Base-by-base conservation (phyloP, 2,797 vertebrate species). In the Podargus strigoides region DNA sequence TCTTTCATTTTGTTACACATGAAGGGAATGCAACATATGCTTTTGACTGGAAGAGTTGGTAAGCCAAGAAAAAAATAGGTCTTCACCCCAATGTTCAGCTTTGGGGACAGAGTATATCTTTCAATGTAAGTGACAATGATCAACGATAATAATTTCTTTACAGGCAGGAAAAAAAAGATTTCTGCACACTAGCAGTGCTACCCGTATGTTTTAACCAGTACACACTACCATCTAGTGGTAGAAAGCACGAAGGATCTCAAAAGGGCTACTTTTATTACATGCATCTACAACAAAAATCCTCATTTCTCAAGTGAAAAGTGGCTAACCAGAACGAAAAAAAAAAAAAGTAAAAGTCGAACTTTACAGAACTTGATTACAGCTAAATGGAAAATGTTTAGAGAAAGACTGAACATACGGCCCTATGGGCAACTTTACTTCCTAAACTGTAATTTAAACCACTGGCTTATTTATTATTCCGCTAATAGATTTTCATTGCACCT, bases 191-290 rank as follows among this genome's bases (percentile, higher is more conserved):
- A 5, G 21, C 15, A 2, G 36, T 6, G 52, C 8, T 34, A 3
- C 21, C 79, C 12, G 8, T 30, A 13, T 4, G 6, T 68, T 84
- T 93, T 73, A 28, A 24, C 0, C 34, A 39, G n/a, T 37, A 18
- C 93, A 53, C 64, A 94, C 62, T 86, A 50, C 96, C 97, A 95
- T 78, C 96, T 94, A 95, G 95, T 63, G 97, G 96, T 46, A 67
- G 22, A 21, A 84, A 83, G 4, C 41, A n/a, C 4, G 39, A 26
- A 52, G n/a, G 14, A 34, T 36, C 52, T 74, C 74, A 8, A 18
- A 30, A 44, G 21, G 2, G 13, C 7, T 30, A 4, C 9, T 70
- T 70, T 23, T 37, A 4, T 18, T 18, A 32, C 20, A 2, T 8
- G 12, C 3, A 5, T 30, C 20, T 36, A 46, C 70, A 39, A 12